phyloP scores from a whole-genome alignment of 2,113 vertebrate genomes.

The Turdus rufiventris region DNA sequence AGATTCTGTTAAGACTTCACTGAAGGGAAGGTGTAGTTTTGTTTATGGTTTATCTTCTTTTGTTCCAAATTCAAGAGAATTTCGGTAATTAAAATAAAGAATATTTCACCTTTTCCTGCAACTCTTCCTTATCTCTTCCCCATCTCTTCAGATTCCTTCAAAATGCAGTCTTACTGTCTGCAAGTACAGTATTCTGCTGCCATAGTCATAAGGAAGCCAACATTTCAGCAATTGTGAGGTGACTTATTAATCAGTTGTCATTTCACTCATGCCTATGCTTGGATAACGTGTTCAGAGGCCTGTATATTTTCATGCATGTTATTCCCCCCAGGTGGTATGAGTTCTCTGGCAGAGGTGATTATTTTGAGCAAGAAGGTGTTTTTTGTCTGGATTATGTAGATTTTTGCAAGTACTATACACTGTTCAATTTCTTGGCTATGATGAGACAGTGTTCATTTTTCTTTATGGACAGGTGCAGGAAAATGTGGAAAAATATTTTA shows the following conservation, averaged over 20 bases:
- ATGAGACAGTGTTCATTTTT: neutral
- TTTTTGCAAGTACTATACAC: neutral
- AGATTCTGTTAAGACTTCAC: neutral
- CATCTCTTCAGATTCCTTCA: neutral
- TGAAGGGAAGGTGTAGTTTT: neutral
- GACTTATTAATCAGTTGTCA: neutral
- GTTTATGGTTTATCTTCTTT: neutral
- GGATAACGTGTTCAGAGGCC: neutral
- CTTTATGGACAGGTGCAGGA: neutral
- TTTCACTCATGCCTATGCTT: neutral
- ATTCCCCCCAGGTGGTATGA: neutral
- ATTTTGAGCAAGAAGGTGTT: neutral
- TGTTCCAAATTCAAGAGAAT: neutral
- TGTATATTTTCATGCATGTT: constrained; percentile 33
- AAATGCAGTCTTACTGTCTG: neutral
- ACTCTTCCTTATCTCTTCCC: neutral
- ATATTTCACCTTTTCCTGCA: neutral
- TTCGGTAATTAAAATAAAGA: neutral
- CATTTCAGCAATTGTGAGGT: neutral
- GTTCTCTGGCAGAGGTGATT: neutral
- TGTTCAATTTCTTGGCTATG: neutral
- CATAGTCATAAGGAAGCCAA: neutral
- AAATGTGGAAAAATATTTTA: neutral
- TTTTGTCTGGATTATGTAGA: neutral
- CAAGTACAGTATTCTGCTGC: neutral